A percentile compares a stretch with the other conserved stretches of the same genome.
These are phyloP conservation scores for Acanthosoma haemorrhoidale DNA, from an alignment of 2,888 invertebrate genomes.

Conservation along the genomic window DNA sequence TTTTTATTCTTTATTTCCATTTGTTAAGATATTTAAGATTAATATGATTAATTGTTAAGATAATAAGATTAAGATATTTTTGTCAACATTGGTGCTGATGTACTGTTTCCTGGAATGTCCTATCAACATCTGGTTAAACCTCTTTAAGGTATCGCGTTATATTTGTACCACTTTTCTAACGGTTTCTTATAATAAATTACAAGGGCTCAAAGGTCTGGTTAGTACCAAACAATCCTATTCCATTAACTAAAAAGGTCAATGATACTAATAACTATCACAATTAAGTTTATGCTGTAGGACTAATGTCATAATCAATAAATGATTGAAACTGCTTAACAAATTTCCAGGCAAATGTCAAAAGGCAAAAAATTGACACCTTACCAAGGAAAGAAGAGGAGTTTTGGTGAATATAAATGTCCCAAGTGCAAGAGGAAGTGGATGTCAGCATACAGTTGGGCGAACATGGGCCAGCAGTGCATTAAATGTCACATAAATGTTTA, in stretches of 20 bases:
- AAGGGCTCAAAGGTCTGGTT: no score
- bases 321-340: no score
- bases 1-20: not conserved
- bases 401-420: constrained; percentile 85
- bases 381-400: constrained; percentile 83
- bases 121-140: not conserved
- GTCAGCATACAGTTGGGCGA: constrained; percentile 88
- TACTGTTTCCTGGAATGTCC: not conserved
- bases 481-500: constrained; percentile 85
- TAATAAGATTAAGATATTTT: not conserved
- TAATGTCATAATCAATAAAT: no score
- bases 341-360: constrained; percentile 75
- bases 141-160: not conserved
- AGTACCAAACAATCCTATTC: no score
- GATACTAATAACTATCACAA: no score
- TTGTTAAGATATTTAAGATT: not conserved
- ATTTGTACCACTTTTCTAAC: no score
- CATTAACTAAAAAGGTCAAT: no score
- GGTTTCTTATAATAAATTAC: no score
- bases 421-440: constrained; percentile 91
- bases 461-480: constrained; percentile 85
- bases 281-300: no score
- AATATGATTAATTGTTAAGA: not conserved
- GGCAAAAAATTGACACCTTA: constrained; percentile 82
- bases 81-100: not conserved